phyloP scores from a whole-genome alignment of 2,113 vertebrate species.

The Myodes glareolus region DNA sequence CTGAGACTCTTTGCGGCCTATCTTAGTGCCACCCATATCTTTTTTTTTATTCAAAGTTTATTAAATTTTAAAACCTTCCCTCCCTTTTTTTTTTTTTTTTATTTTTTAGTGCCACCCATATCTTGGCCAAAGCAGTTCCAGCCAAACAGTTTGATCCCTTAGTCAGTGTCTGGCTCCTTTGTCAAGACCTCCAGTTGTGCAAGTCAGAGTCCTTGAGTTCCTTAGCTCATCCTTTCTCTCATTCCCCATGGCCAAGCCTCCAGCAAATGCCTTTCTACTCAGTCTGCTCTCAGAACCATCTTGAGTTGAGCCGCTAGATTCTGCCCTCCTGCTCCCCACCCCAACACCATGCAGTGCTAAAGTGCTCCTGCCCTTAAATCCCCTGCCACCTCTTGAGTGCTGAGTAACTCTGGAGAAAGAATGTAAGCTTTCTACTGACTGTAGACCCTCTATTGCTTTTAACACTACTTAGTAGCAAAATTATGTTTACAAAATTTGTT shows the following conservation, averaged over 20 bases:
- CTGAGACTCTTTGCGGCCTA: not conserved
- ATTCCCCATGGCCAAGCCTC: not conserved
- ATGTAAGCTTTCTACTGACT: not conserved
- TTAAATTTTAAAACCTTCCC: no score
- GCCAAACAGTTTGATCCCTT: accelerated
- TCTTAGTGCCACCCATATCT: no score
- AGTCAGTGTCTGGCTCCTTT: not conserved
- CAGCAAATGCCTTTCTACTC: not conserved
- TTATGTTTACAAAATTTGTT: not conserved
- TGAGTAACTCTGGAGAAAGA: not conserved
- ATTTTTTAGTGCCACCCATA: accelerated
- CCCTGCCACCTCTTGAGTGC: not conserved
- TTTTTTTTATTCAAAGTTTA: no score
- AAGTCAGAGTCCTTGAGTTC: not conserved
- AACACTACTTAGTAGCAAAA: not conserved
- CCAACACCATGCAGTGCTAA: not conserved
- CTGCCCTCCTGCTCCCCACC: no score
- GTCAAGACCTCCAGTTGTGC: not conserved
- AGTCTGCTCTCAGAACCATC: not conserved
- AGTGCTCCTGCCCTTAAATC: not conserved
- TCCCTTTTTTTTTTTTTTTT: no score
- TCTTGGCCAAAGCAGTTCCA: no score
- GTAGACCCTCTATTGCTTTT: not conserved
- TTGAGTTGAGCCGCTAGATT: not conserved
- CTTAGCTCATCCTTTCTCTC: no score